Evolutionary conservation across 2,888 invertebrate genomes (phyloP), one percentile per base, ranked within the genome.

Genomic region (Cheilosia vulpina): DNA sequence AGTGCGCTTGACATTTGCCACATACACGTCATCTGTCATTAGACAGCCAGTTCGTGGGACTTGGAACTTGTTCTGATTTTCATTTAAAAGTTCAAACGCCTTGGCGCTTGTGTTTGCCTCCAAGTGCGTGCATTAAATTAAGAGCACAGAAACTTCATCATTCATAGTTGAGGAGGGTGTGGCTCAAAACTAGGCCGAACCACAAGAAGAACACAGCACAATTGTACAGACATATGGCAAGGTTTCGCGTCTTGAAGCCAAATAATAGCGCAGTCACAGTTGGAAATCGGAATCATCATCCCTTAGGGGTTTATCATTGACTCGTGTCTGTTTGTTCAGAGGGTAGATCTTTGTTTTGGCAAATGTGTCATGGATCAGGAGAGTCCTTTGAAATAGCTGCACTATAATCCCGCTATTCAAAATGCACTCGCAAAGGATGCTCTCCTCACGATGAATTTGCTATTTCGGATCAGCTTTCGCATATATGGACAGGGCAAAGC

Each of bases 1-100:
- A 31, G 47, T 62, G 47, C 47, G 63, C 38, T 45, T 84, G 73
- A 79, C 65, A 60, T 68, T 84, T 78, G 82, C 78, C 82, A 82
- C 41, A 55, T n/a, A 57, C 72, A 38, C 45, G 66, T 78, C 82
- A 83, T 57, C 75, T 45, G 62, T 75, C 82, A 76, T 55, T 47
- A 53, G 45, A 38, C 38, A 41, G 31, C 41, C n/a, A 31, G 55
- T 24, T 31, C 24, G 66, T 52, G 52, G n/a, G 53, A 34, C 34
- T 27, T 13, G 34, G 58, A 60, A 62, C 34, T 38, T 53, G 60
- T 27, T 34, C 68, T 60, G 53, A 52, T 58, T 77, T 60, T 45
- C 76, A 60, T 62, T 72, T 27, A 19, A 45, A 38, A 72, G 60
- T 62, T 60, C 62, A 21, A 21, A 62, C 31, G 27, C 27, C 60